Evolutionary conservation across 2,797 vertebrate genomes (phyloP).

Genomic region (Pelodytes ibericus): DNA sequence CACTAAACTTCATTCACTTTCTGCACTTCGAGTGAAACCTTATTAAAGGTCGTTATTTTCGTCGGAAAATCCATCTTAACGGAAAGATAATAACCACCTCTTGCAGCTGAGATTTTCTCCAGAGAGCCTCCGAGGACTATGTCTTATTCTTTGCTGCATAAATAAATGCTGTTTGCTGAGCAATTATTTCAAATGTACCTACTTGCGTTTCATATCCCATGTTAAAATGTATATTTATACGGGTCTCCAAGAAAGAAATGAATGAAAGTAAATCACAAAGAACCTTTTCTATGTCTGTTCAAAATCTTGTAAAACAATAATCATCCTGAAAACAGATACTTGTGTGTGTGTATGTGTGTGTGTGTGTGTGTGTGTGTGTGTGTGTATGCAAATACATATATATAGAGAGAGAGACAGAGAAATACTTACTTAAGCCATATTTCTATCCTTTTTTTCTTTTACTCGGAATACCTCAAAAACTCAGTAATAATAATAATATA

Average conservation of each 20-base stretch:
- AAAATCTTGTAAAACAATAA: too few relatives aligned
- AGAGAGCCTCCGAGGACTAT: too few relatives aligned
- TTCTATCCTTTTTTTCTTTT: too few relatives aligned
- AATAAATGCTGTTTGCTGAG: conserved; percentile 7
- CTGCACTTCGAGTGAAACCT: not conserved
- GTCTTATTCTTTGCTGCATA: conserved; percentile 1
- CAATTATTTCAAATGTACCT: conserved; percentile 8
- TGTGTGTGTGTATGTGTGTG: too few relatives aligned
- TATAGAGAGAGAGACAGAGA: too few relatives aligned
- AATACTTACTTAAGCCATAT: too few relatives aligned
- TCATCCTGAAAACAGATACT: too few relatives aligned
- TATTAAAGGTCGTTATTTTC: conserved; percentile 37
- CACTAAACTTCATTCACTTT: not conserved
- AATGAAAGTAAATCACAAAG: not conserved
- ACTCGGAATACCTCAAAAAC: too few relatives aligned
- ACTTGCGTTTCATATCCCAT: conserved; percentile 5
- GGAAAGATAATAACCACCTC: not conserved
- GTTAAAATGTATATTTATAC: not conserved
- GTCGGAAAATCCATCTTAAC: conserved; percentile 18
- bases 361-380: too few relatives aligned
- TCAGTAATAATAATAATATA: too few relatives aligned
- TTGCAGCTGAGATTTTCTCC: not conserved
- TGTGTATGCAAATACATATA: too few relatives aligned
- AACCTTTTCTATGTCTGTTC: not conserved
- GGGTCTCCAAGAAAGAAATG: not conserved